phyloP scores from a whole-genome alignment of 2,888 invertebrate genomes.

The Tetropium fuscum region DNA sequence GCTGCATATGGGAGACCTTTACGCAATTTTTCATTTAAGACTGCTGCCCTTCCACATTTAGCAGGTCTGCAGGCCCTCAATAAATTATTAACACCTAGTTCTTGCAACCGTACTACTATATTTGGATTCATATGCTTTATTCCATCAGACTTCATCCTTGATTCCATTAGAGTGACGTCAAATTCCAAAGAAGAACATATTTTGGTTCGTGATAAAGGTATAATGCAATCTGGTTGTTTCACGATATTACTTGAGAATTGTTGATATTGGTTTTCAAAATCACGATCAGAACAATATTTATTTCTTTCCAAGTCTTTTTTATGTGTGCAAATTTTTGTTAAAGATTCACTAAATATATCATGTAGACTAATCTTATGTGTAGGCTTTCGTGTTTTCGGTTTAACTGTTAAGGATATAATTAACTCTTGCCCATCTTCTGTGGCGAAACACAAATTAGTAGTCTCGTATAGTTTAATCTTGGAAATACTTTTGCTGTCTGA shows the following conservation, averaged over 20 bases:
- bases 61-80: constrained; percentile 54
- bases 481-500: constrained; percentile 21
- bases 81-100: constrained; percentile 53
- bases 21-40: constrained; percentile 50
- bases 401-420: constrained; percentile 43
- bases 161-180: constrained; percentile 46
- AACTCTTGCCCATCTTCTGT: constrained; percentile 46
- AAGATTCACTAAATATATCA: constrained; percentile 44
- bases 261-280: no score
- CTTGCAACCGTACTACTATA: constrained; percentile 45
- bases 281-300: no score
- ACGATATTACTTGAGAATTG: no score
- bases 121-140: constrained; percentile 46
- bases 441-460: constrained; percentile 43
- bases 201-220: constrained; percentile 47
- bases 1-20: constrained; percentile 52
- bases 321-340: no score
- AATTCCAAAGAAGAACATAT: constrained; percentile 52
- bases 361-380: constrained; percentile 32
- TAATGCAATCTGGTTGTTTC: constrained; percentile 40
- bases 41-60: constrained; percentile 53
- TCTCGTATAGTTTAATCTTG: constrained; percentile 41
- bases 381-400: constrained; percentile 27
- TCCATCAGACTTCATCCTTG: constrained; percentile 43
- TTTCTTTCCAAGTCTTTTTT: no score